A percentile compares a stretch with the other conserved stretches of the same genome.
phyloP scores from a whole-genome alignment of 2,888 invertebrate species.

The Pterobdella sp. region DNA sequence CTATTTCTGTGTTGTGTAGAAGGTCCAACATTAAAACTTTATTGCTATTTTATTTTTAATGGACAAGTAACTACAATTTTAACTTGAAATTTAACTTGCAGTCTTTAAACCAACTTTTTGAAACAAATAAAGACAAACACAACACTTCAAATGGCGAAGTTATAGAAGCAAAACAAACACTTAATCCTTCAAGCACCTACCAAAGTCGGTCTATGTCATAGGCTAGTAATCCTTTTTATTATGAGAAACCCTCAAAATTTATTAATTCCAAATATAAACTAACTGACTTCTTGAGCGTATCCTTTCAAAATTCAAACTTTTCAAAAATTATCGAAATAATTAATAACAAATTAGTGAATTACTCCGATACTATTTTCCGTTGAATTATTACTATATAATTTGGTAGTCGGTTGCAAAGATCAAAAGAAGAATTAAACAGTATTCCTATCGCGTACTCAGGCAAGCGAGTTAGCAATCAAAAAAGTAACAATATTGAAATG shows the following conservation, averaged over 20 bases:
- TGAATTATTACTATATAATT: not conserved
- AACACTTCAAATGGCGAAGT: not conserved
- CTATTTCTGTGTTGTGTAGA: not conserved
- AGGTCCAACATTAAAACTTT: not conserved
- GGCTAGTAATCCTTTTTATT: not conserved
- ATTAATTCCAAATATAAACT: not conserved
- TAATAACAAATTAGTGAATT: not conserved
- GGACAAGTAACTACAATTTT: too few relatives aligned
- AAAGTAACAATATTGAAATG: constrained; percentile 14
- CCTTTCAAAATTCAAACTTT: constrained; percentile 5
- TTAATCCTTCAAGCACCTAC: constrained; percentile 3
- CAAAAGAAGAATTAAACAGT: constrained; percentile 5
- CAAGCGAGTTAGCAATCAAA: constrained; percentile 6
- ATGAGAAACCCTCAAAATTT: not conserved
- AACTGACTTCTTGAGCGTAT: not conserved
- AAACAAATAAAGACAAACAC: not conserved
- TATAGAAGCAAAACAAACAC: constrained; percentile 7
- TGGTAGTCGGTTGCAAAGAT: not conserved
- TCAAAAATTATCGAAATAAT: not conserved
- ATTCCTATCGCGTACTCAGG: constrained; percentile 14
- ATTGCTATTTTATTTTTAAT: too few relatives aligned
- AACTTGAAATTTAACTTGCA: not conserved
- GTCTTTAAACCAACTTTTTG: not conserved
- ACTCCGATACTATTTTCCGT: not conserved
- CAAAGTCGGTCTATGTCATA: constrained; percentile 11